Percentiles rank a stretch among this genome's conserved stretches.
Evolutionary conservation across 2,888 invertebrate species (phyloP).

Genomic region (Aethes cnicana): DNA sequence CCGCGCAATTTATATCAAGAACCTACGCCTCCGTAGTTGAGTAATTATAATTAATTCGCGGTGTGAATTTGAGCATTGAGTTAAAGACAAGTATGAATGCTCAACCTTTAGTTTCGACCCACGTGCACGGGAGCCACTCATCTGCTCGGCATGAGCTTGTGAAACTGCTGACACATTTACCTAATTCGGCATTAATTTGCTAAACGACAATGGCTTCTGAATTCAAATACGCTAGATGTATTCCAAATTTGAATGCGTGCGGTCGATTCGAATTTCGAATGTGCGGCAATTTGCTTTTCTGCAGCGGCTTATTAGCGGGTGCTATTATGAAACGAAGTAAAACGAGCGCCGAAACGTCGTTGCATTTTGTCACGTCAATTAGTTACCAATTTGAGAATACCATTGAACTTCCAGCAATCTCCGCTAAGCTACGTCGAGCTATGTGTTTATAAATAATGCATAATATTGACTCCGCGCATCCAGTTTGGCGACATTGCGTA

Average conservation of each 20-base stretch:
- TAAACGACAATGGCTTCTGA: conserved; percentile 59
- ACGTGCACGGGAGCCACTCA: conserved; percentile 62
- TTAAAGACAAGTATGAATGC: conserved; percentile 69
- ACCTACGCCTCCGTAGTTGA: conserved; percentile 45
- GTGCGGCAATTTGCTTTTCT: too few relatives aligned
- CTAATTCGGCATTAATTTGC: conserved; percentile 68
- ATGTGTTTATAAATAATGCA: conserved; percentile 69
- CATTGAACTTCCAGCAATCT: conserved; percentile 30
- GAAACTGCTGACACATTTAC: conserved; percentile 72
- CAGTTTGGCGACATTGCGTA: conserved; percentile 77
- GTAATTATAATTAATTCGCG: conserved; percentile 63
- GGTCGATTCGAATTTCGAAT: conserved; percentile 27
- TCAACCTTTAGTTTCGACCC: conserved; percentile 71
- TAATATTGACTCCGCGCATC: conserved; percentile 63
- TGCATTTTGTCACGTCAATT: conserved; percentile 26
- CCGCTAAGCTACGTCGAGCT: conserved; percentile 39
- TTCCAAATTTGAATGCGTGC: neutral
- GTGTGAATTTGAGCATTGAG: conserved; percentile 58
- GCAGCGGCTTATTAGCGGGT: too few relatives aligned
- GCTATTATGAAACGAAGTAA: too few relatives aligned
- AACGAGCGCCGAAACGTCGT: conserved; percentile 16
- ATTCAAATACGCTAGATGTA: neutral
- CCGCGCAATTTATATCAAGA: conserved; percentile 46
- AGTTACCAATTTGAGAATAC: conserved; percentile 30
- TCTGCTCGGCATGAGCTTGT: conserved; percentile 56